A percentile compares a stretch with the other conserved stretches of the same genome.
These are phyloP conservation scores for Sebastolobus altivelis DNA, from an alignment of 2,797 vertebrate genomes.

Conservation along the genomic window DNA sequence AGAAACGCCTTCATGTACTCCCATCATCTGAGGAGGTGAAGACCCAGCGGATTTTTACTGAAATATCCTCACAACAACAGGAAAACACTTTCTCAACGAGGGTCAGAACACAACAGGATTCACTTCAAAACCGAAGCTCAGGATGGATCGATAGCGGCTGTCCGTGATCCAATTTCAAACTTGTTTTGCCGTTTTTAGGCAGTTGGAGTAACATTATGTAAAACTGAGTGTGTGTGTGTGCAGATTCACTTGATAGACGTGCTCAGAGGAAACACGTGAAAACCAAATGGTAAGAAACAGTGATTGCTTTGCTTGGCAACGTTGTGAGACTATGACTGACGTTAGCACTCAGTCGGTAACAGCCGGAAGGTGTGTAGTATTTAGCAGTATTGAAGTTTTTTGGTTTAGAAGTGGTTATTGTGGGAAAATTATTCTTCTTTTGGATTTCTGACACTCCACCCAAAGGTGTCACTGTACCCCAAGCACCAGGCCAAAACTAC, in stretches of 20 bases:
- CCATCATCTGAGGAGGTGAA: not conserved
- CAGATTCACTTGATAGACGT: not conserved
- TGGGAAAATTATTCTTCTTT: no score
- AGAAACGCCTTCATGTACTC: not conserved
- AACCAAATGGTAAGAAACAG: not conserved
- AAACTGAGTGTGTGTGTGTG: not conserved
- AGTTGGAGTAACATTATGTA: slow-evolving; percentile 1
- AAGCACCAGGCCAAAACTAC: no score
- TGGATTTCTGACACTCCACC: no score
- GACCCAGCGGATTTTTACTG: not conserved
- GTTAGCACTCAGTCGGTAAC: not conserved
- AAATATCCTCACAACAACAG: not conserved
- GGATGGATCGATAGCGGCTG: not conserved
- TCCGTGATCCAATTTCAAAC: not conserved
- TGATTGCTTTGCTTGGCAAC: not conserved
- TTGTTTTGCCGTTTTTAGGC: not conserved
- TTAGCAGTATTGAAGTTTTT: no score
- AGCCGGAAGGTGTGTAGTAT: no score
- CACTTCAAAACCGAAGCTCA: not conserved
- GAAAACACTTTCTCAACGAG: not conserved
- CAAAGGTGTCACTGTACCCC: no score
- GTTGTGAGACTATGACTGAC: not conserved
- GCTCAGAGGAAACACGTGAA: not conserved
- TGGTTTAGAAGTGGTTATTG: no score
- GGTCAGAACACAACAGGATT: slow-evolving; percentile 2